Evolutionary conservation across 92 coral and sea anemone species (phyloP), one percentile per base, ranked within the genome.

Genomic region (Desmophyllum pertusum): DNA sequence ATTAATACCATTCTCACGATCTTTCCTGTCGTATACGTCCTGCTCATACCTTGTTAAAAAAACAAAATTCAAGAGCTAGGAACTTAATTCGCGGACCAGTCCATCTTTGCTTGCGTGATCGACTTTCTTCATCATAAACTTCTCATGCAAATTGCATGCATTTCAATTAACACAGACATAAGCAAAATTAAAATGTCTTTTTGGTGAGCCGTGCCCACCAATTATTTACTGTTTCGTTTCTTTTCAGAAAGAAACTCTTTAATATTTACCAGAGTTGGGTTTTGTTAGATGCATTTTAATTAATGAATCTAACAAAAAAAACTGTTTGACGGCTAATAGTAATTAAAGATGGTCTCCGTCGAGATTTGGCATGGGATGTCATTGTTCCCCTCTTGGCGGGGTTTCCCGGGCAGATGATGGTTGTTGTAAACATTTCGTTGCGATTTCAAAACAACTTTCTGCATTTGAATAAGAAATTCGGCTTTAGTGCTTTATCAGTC

Each of bases 161-260:
- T 29, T 51, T 70, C 78, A 50, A 81, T 81, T 70, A 81, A 70
- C 78, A 37, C 37, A 51, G 42, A 52, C 85, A 71, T 53, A 81
- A 71, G 68, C 41, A 66, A 79, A 79, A 66, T 66, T 79, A 67
- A 65, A 79, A 79, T 79, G 36, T n/a, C 57, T 70, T 40, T 53
- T 21, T 52, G 67, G 29, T 70, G 17, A 51, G 69, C 75, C 70
- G 50, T 69, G 68, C 53, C 39, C 21, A 70, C 68, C 78, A 81
- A 81, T 81, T 69, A 81, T 35, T 10, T 23, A 37, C 69, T 23
- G 25, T 30, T 48, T 48, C 85, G 70, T 65, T 70, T 30, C 77
- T 81, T 70, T 70, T 43, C 23, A 18, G 70, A 35, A 36, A 66
- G n/a, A 70, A 70, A 50, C 69, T 19, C 2, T 37, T 80, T 35